phyloP scores from a whole-genome alignment of 1,140 invertebrate species.

The Limonius californicus region DNA sequence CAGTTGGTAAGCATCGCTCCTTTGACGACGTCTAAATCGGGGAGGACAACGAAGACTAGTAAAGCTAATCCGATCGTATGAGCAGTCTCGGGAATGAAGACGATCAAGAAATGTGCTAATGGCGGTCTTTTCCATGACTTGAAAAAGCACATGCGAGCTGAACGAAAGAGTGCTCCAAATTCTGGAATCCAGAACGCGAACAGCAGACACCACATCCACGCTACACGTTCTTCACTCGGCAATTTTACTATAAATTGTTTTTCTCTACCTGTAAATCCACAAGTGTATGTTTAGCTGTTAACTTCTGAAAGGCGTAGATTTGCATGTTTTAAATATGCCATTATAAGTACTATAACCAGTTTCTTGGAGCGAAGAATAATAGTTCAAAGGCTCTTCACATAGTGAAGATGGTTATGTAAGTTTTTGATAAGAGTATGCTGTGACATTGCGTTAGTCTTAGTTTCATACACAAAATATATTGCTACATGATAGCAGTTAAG shows the following conservation, averaged over 20 bases:
- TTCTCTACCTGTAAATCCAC: slow-evolving; percentile 64
- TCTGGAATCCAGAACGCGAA: slow-evolving; percentile 84
- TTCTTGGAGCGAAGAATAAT: too few relatives aligned
- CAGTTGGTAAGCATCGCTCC: slow-evolving; percentile 93
- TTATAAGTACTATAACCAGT: too few relatives aligned
- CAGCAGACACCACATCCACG: slow-evolving; percentile 91
- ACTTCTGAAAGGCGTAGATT: not conserved
- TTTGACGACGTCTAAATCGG: slow-evolving; percentile 87
- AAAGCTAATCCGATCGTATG: slow-evolving; percentile 82
- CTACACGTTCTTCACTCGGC: slow-evolving; percentile 78
- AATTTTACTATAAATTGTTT: slow-evolving; percentile 74
- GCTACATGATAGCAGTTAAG: too few relatives aligned
- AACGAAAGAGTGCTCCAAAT: slow-evolving; percentile 78
- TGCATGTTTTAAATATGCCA: too few relatives aligned
- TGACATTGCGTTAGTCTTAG: too few relatives aligned
- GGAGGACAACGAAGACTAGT: slow-evolving; percentile 82
- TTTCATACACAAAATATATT: too few relatives aligned
- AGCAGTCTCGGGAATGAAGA: slow-evolving; percentile 79
- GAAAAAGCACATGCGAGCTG: slow-evolving; percentile 84
- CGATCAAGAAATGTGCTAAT: slow-evolving; percentile 62
- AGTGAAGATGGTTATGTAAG: too few relatives aligned
- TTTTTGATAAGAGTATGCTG: too few relatives aligned
- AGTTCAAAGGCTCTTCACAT: too few relatives aligned
- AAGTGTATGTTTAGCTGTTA: not conserved
- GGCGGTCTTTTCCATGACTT: slow-evolving; percentile 72